Conservation (phyloP, 2,888 invertebrate species). For the Podotricha telesiphe region DNA sequence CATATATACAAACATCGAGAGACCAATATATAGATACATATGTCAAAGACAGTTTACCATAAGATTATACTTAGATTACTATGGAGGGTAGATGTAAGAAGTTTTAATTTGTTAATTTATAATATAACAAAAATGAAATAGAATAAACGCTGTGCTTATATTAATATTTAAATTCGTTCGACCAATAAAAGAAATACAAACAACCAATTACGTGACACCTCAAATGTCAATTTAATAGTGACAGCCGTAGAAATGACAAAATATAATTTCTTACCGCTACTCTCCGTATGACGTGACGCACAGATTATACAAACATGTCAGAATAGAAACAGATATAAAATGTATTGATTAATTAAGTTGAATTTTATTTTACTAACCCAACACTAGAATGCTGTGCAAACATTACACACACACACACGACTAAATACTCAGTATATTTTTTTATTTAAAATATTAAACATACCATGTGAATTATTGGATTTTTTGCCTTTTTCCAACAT, state of each 20-base stretch:
- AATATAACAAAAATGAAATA: too few relatives aligned
- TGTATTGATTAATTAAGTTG: not conserved
- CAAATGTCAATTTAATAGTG: constrained; percentile 1
- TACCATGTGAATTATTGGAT: not conserved
- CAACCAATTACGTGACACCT: not conserved
- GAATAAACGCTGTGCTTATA: too few relatives aligned
- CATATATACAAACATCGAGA: constrained; percentile 23
- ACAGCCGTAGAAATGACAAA: not conserved
- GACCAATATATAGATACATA: not conserved
- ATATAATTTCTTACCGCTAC: not conserved
- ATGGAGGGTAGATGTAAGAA: not conserved
- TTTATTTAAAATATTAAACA: not conserved
- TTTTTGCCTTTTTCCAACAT: not conserved
- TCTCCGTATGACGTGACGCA: not conserved
- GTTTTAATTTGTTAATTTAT: too few relatives aligned
- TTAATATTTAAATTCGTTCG: too few relatives aligned
- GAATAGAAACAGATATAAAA: constrained; percentile 10
- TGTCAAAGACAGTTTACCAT: not conserved
- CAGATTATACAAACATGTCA: not conserved
- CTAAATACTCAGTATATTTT: not conserved
- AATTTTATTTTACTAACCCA: too few relatives aligned
- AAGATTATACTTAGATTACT: not conserved
- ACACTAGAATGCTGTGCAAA: not conserved
- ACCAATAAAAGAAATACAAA: not conserved
- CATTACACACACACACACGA: not conserved